Base-by-base conservation (phyloP, 2,888 invertebrate species). In the Ormia ochracea region DNA sequence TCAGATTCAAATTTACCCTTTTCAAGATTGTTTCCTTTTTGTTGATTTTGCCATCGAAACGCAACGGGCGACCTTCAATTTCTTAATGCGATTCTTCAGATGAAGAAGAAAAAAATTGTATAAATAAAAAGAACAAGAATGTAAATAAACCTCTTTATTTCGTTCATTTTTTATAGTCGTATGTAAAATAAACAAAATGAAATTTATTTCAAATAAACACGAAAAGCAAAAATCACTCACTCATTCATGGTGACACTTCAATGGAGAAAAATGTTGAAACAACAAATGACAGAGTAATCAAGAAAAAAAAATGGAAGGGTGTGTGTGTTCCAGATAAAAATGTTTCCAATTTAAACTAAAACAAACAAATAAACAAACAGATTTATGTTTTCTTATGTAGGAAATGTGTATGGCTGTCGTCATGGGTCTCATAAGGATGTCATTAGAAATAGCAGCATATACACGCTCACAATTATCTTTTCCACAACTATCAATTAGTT, bases 171-270 rank as follows among this genome's bases (percentile, higher is more conserved):
- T 17, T 43, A 54, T 58, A 76, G 73, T 63, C 14, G 68, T 43
- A 63, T 80, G 63, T 76, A 50, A 80, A 76, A 69, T 69, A 80
- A 80, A 72, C 72, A 70, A 59, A 74, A 38, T 43, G 2, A 38
- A 75, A 76, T 72, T 68, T 76, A 58, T 80, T 63, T 63, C 36
- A 68, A 73, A 73, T 68, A 52, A 68, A 59, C 61, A 66, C 50
- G 58, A 68, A 73, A 4, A 36, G 43, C 9, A 78, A 56, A 73
- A 80, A 76, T 73, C 58, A 68, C 41, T 76, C 66, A 73, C 43
- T 80, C 76, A 73, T 38, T 80, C 76, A 68, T 68, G 76, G 76
- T 76, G 76, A 80, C 76, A 80, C 74, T 80, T 72, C 33, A 66
- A 68, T 19, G 28, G 50, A 63, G 48, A 50, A 38, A 36, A 19